Conservation (phyloP, 2,797 vertebrate genomes). For the Phaenicophaeus curvirostris region DNA sequence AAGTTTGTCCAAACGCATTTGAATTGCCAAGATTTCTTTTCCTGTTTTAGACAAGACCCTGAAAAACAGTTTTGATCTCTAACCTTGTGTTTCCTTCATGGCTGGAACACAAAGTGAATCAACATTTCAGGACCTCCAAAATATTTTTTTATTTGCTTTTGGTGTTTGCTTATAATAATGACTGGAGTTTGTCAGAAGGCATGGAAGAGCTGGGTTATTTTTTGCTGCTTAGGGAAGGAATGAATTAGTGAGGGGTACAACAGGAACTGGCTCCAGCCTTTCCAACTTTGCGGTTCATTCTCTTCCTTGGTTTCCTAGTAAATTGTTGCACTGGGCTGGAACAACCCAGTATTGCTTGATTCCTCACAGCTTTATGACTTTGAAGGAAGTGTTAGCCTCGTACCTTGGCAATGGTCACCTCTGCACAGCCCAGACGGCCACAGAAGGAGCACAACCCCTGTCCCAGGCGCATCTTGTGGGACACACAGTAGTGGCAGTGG, state of each 20-base stretch:
- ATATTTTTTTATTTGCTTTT: slow-evolving; percentile 46
- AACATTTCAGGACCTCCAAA: slow-evolving; percentile 29
- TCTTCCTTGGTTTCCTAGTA: not conserved
- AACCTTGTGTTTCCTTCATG: slow-evolving; percentile 35
- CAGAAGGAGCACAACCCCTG: not conserved
- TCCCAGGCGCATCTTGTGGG: not conserved
- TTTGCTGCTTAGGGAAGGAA: not conserved
- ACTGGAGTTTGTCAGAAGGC: not conserved
- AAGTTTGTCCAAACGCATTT: slow-evolving; percentile 2
- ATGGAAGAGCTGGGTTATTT: not conserved
- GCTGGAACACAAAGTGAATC: slow-evolving; percentile 23
- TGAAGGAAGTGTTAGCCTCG: not conserved
- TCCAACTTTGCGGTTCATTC: not conserved
- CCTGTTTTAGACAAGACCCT: slow-evolving; percentile 17
- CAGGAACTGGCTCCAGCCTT: not conserved
- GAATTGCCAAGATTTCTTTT: slow-evolving; percentile 48
- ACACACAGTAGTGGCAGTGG: no score
- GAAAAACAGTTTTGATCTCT: slow-evolving; percentile 32
- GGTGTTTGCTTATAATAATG: slow-evolving; percentile 45
- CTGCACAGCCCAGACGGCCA: not conserved
- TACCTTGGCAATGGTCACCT: not conserved
- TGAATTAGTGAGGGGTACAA: not conserved
- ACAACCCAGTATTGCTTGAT: not conserved
- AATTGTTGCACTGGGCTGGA: not conserved
- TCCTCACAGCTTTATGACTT: not conserved